phyloP scores from a whole-genome alignment of 2,113 vertebrate genomes.

The Hydrochoerus hydrochaeris region DNA sequence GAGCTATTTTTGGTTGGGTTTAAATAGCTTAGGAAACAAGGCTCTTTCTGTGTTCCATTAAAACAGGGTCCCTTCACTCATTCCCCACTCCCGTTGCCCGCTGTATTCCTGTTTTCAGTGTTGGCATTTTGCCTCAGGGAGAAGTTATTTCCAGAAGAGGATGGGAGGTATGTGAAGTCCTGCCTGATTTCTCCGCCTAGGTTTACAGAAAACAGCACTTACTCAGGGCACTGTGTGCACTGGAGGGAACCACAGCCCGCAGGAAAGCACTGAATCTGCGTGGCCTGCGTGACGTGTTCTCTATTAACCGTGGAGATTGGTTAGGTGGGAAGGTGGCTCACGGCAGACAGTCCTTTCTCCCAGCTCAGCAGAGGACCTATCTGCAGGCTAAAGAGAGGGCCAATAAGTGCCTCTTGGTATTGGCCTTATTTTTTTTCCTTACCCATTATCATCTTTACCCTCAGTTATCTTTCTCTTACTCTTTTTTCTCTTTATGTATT shows the following conservation, averaged over 20 bases:
- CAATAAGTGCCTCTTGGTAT: background rate
- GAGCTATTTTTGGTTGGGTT: slow-evolving; percentile 40
- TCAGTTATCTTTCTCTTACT: background rate
- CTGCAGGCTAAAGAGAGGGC: background rate
- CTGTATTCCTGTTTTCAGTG: background rate
- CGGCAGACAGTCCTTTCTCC: background rate
- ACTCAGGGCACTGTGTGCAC: background rate
- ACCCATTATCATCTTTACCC: background rate
- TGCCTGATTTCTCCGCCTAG: slow-evolving; percentile 3
- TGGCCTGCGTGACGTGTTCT: background rate
- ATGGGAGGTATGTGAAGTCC: slow-evolving; percentile 51
- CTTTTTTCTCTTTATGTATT: background rate
- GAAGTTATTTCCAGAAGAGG: slow-evolving; percentile 56
- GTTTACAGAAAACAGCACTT: slow-evolving; percentile 47
- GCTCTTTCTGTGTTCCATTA: slow-evolving; percentile 59
- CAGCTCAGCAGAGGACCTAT: too few species aligned
- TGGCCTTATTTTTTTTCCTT: background rate
- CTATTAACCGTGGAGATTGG: background rate
- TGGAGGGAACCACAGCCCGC: background rate
- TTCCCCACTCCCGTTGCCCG: background rate
- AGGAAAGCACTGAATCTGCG: background rate
- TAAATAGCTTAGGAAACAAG: slow-evolving; percentile 53
- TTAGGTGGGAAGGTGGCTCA: background rate
- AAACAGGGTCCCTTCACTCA: background rate
- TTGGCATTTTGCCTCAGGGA: slow-evolving; percentile 37